Evolutionary conservation across 2,888 invertebrate species (phyloP).

Genomic region (Pheosia tremula): DNA sequence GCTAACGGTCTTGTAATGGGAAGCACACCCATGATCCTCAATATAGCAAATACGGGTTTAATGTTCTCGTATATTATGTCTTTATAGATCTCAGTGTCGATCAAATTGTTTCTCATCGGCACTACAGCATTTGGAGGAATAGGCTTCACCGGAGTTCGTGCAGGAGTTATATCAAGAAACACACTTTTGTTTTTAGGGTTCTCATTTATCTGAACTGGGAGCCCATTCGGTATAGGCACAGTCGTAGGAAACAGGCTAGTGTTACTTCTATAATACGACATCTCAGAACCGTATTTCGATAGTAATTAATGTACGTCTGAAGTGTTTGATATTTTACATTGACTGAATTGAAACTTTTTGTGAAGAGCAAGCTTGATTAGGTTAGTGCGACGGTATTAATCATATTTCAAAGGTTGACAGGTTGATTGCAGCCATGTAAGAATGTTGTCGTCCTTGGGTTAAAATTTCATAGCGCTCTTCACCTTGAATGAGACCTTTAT

Average conservation of each 20-base stretch:
- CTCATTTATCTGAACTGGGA: conserved; percentile 54
- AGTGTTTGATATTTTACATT: conserved; percentile 34
- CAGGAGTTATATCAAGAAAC: conserved; percentile 74
- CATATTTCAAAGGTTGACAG: conserved; percentile 73
- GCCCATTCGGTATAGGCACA: conserved; percentile 64
- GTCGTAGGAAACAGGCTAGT: conserved; percentile 51
- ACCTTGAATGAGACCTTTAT: conserved; percentile 63
- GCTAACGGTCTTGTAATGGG: conserved; percentile 82
- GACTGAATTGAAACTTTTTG: conserved; percentile 39
- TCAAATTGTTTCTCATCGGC: conserved; percentile 65
- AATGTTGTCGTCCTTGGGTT: conserved; percentile 59
- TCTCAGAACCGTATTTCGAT: conserved; percentile 34
- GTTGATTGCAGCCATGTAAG: conserved; percentile 68
- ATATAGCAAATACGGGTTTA: conserved; percentile 70
- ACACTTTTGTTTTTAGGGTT: conserved; percentile 63
- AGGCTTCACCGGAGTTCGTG: conserved; percentile 56
- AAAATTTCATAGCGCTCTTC: conserved; percentile 67
- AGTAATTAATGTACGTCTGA: conserved; percentile 24
- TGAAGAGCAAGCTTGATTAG: conserved; percentile 50
- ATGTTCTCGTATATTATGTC: conserved; percentile 78
- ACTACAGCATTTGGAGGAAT: conserved; percentile 59
- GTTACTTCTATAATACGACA: conserved; percentile 64
- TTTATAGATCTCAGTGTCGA: conserved; percentile 58
- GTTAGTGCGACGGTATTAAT: conserved; percentile 44
- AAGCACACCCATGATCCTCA: conserved; percentile 85